These are phyloP conservation scores for Gasterosteus aculeatus DNA, from an alignment of 2,113 vertebrate genomes.

Conservation along the genomic window DNA sequence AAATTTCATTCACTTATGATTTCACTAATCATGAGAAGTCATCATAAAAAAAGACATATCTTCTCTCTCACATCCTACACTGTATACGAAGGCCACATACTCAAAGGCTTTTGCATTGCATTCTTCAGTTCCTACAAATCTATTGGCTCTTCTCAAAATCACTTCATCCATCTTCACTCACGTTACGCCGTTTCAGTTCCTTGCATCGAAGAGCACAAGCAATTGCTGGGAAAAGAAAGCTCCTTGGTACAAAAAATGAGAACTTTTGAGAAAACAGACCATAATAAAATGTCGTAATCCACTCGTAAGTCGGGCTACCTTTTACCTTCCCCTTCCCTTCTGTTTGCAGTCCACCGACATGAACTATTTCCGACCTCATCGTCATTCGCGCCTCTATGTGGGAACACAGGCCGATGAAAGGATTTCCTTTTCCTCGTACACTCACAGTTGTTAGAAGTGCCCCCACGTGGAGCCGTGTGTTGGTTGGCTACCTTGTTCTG, in stretches of 20 bases:
- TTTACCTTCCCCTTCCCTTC: constrained; percentile 2
- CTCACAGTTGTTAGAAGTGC: neutral
- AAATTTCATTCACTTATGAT: constrained; percentile 18
- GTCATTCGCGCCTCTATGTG: neutral
- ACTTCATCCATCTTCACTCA: neutral
- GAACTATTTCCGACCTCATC: neutral
- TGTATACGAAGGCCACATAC: neutral
- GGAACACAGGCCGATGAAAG: neutral
- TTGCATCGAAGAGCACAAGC: neutral
- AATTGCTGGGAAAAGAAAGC: neutral
- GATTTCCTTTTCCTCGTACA: neutral
- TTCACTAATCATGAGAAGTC: constrained; percentile 6
- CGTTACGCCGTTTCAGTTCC: neutral
- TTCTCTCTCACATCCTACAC: neutral
- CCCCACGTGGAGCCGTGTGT: neutral
- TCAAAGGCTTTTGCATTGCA: neutral
- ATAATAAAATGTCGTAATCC: neutral
- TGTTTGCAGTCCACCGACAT: neutral
- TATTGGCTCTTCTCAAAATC: neutral
- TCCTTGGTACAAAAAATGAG: neutral
- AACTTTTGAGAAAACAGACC: neutral
- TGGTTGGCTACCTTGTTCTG: constrained; percentile 1
- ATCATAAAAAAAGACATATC: neutral
- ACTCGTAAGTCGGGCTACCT: neutral
- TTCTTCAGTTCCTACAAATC: neutral